Evolutionary conservation across 2,888 invertebrate genomes (phyloP), one percentile per base, ranked within the genome.

Genomic region (Nomada flava): DNA sequence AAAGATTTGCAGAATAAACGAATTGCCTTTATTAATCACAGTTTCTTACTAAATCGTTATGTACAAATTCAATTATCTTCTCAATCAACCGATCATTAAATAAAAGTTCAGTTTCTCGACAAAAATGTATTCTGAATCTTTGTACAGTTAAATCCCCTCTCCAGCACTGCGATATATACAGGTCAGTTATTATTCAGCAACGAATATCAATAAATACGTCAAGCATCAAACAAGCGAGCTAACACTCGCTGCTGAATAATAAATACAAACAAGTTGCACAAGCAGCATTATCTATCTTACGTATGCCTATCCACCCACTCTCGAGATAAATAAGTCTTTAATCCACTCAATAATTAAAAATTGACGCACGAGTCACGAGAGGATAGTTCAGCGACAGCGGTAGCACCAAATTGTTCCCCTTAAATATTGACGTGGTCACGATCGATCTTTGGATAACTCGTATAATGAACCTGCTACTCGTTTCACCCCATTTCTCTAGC

Each of bases 371-470:
- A 47, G 47, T 13, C 47, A 47, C 47, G 15, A 15, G 47, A 13
- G 47, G 13, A 20, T 4, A 10, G 13, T 23, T 36, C n/a, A n/a
- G 2, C 2, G n/a, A 1, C n/a, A 36, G 0, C 2, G 15, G 26
- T 26, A 52, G 23, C 53, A 36, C 13, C 10, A 3, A 47, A 57
- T 44, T 36, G 36, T 23, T n/a, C 42, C 13, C 18, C 20, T 47
- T 18, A 47, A 59, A 59, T 15, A 65, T 36, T 65, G 23, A 13
- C 18, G 13, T 13, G 13, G 55, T 2, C 36, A 47, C 59, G 18
- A 59, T 71, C 55, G 47, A 78, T n/a, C 53, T 47, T 62, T 53
- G 47, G 36, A 18, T 47, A 36, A 18, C 59, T 18, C 29, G 15
- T n/a, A 57, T 57, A 57, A 57, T n/a, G 29, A 80, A 62, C 44